These are phyloP conservation scores for Conistra vaccinii DNA, from an alignment of 2,888 invertebrate genomes.

Conservation along the genomic window DNA sequence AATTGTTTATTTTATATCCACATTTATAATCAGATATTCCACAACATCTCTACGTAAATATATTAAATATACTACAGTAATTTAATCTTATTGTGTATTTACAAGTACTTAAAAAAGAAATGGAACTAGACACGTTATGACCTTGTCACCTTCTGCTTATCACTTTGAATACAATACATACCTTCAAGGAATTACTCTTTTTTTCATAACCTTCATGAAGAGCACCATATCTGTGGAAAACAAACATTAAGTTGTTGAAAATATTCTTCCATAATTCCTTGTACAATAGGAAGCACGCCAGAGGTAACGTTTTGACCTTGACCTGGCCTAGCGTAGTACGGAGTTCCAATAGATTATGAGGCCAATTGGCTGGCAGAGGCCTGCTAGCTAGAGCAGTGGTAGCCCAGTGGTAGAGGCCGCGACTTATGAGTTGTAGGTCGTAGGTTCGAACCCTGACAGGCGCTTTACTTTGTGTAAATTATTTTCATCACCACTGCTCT, in stretches of 20 bases:
- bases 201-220: constrained; percentile 97
- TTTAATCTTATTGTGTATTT: constrained; percentile 48
- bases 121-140: constrained; percentile 39
- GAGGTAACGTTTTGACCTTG: neutral
- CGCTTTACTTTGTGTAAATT: too few species aligned
- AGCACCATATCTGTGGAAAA: constrained; percentile 95
- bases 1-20: constrained; percentile 50
- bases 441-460: too few species aligned
- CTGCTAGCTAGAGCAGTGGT: too few species aligned
- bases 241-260: constrained; percentile 3
- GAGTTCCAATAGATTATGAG: neutral
- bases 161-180: constrained; percentile 66
- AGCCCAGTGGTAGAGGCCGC: too few species aligned
- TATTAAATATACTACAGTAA: constrained; percentile 33
- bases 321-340: neutral
- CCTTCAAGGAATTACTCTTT: constrained; percentile 86
- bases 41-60: constrained; percentile 38
- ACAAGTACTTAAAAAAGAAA: constrained; percentile 45
- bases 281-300: too few species aligned
- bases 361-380: too few species aligned
- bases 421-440: too few species aligned
- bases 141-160: constrained; percentile 37
- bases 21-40: constrained; percentile 41
- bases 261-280: neutral
- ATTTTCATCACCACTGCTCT: too few species aligned